These are phyloP conservation scores for Blomia tropicalis DNA, from an alignment of 2,888 invertebrate genomes.

Conservation along the genomic window DNA sequence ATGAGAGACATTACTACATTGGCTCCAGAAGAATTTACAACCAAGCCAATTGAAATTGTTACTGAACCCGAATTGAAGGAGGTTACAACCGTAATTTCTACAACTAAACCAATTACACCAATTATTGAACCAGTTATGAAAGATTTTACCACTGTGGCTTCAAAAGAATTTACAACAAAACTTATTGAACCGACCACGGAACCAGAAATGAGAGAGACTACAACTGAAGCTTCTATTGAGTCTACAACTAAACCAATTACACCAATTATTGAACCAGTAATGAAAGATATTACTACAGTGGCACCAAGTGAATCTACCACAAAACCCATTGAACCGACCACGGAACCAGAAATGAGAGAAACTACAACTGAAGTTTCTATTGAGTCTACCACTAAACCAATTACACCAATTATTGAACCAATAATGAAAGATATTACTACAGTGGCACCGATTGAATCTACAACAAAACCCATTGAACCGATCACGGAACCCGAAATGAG, in stretches of 20 bases:
- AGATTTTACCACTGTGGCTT: not conserved
- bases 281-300: not conserved
- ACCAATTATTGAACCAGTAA: not conserved
- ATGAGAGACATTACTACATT: not conserved
- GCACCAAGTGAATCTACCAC: conserved; percentile 6
- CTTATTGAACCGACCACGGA: not conserved
- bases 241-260: not conserved
- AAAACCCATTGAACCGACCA: conserved; percentile 1
- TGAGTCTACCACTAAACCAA: not conserved
- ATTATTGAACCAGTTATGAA: not conserved
- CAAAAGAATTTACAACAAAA: not conserved
- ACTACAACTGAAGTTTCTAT: not conserved
- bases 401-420: not conserved
- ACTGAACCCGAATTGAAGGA: not conserved
- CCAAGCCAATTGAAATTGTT: not conserved
- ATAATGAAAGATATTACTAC: conserved; percentile 31
- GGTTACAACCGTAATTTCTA: not conserved
- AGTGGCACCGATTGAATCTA: not conserved
- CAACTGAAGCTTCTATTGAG: not conserved
- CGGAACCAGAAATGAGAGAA: not conserved
- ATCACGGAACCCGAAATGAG: not conserved
- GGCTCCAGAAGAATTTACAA: not conserved
- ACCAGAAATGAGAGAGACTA: not conserved
- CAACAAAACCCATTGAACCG: not conserved
- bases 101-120: not conserved